Percentiles rank a stretch among this genome's conserved stretches.
These are phyloP conservation scores for Galendromus occidentalis DNA, from an alignment of 1,140 invertebrate species.

Conservation along the genomic window DNA sequence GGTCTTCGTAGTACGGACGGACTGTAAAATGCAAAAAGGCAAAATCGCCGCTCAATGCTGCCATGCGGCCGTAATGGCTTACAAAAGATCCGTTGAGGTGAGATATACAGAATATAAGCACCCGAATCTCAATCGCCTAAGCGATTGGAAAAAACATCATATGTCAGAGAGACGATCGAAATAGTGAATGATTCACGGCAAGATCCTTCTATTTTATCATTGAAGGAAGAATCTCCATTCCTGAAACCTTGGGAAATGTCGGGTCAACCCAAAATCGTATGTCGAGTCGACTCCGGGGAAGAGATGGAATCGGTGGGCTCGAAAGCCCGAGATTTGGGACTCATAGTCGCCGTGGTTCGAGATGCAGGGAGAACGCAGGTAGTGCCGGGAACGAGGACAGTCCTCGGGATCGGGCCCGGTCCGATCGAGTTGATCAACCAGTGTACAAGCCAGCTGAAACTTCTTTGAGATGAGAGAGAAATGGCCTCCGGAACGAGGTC, in stretches of 20 bases:
- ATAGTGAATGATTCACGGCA: too few species aligned
- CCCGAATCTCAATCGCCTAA: too few species aligned
- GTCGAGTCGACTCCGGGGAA: constrained; percentile 38
- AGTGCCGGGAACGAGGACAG: constrained; percentile 58
- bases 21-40: constrained; percentile 82
- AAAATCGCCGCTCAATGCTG: constrained; percentile 80
- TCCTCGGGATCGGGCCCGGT: constrained; percentile 64
- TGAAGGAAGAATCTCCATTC: too few species aligned
- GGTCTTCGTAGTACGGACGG: constrained; percentile 63
- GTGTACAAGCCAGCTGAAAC: constrained; percentile 68
- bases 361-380: constrained; percentile 84
- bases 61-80: constrained; percentile 64
- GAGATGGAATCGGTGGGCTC: constrained; percentile 36
- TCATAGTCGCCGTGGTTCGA: constrained; percentile 49
- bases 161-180: too few species aligned
- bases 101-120: too few species aligned
- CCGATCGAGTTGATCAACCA: constrained; percentile 47
- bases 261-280: constrained; percentile 62
- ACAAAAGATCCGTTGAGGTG: constrained; percentile 40
- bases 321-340: constrained; percentile 44
- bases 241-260: constrained; percentile 49
- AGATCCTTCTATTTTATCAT: too few species aligned
- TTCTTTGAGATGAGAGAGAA: constrained; percentile 37
- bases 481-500: neutral
- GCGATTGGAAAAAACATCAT: too few species aligned